Evolutionary conservation across 2,888 invertebrate species (phyloP).

Genomic region (Siphlonurus alternatus): DNA sequence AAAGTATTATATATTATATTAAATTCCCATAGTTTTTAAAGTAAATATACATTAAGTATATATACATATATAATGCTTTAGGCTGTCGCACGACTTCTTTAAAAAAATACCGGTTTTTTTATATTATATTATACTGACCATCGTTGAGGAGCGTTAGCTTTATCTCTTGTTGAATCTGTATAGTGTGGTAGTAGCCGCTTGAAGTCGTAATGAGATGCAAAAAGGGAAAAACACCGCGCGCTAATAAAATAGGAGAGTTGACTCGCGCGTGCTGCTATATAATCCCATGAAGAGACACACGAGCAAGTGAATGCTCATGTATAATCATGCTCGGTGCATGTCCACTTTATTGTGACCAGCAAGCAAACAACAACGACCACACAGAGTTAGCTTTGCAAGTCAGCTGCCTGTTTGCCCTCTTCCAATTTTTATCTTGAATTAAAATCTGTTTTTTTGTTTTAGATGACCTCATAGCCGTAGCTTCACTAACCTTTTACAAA

Average conservation of each 20-base stretch:
- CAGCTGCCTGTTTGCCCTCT: neutral
- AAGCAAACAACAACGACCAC: too few species aligned
- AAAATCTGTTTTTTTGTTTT: neutral
- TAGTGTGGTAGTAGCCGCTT: too few species aligned
- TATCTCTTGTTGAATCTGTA: too few species aligned
- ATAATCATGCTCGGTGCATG: too few species aligned
- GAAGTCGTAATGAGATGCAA: too few species aligned
- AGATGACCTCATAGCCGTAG: neutral
- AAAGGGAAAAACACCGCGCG: too few species aligned
- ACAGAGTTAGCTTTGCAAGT: too few species aligned
- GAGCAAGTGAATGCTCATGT: neutral
- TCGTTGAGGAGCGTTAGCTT: too few species aligned
- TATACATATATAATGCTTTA: neutral
- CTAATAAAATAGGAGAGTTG: too few species aligned
- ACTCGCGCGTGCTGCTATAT: neutral
- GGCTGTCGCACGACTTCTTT: neutral
- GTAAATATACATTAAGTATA: neutral
- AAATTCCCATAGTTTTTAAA: neutral
- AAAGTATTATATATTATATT: neutral
- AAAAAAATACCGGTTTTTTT: neutral
- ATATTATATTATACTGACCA: neutral
- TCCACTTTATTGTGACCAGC: too few species aligned
- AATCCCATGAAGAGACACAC: too few species aligned
- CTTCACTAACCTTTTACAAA: neutral
- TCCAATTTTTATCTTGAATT: neutral